Percentiles rank a stretch among this genome's conserved stretches.
phyloP scores from a whole-genome alignment of 2,797 vertebrate genomes.

The Myotis vivesi region DNA sequence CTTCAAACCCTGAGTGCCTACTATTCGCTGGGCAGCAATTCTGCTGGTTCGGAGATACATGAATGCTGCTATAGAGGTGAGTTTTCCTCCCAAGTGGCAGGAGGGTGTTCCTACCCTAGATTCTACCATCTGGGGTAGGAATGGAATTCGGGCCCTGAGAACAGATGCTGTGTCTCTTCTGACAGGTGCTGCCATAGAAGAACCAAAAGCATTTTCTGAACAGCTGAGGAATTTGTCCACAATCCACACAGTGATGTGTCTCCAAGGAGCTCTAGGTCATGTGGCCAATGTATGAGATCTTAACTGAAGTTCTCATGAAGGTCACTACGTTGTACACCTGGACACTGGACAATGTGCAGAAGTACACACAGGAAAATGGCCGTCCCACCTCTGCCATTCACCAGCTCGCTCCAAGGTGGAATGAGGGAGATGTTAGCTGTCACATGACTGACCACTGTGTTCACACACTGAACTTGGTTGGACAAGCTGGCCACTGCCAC shows the following conservation, averaged over 20 bases:
- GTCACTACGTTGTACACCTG: constrained; percentile 94
- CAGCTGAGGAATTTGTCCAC: constrained; percentile 89
- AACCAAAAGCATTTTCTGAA: background rate
- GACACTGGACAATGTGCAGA: constrained; percentile 91
- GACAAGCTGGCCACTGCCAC: constrained; percentile 91
- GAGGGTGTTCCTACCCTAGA: too few species aligned
- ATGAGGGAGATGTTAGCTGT: constrained; percentile 87
- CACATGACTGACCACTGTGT: constrained; percentile 90
- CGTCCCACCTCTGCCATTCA: constrained; percentile 93
- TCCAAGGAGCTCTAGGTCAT: constrained; percentile 91
- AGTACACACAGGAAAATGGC: constrained; percentile 91
- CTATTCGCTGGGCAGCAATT: background rate
- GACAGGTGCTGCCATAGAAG: background rate
- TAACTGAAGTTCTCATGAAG: constrained; percentile 93
- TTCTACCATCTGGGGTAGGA: accelerated
- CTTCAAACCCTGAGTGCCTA: background rate
- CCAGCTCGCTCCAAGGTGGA: constrained; percentile 90
- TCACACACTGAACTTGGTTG: constrained; percentile 96
- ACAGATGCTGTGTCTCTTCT: background rate
- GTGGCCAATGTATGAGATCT: constrained; percentile 91
- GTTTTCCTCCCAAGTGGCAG: background rate
- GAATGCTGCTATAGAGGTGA: background rate
- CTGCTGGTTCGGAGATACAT: constrained; percentile 13
- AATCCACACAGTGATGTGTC: constrained; percentile 93
- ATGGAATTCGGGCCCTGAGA: background rate